Conservation (phyloP, 2,113 vertebrate genomes). For the Corythornis cristatus region DNA sequence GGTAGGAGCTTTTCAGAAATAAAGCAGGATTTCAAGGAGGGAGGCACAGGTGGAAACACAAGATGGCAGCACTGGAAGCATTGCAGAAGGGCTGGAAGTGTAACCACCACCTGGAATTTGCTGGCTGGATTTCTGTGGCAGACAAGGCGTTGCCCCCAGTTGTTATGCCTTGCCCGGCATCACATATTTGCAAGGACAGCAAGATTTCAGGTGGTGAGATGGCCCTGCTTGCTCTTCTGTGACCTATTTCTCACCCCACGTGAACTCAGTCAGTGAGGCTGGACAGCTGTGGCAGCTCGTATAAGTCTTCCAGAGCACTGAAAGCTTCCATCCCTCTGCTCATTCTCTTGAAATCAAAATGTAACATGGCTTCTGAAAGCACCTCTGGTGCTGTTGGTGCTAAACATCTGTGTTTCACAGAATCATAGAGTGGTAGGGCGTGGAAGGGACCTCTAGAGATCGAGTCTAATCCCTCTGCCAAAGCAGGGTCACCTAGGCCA, state of each 20-base stretch:
- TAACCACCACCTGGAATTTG: not conserved
- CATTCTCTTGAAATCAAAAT: not conserved
- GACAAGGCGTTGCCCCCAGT: not conserved
- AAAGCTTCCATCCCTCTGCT: not conserved
- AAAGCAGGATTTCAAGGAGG: not conserved
- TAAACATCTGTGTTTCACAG: not conserved
- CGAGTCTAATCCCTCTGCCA: no score
- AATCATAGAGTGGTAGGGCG: no score
- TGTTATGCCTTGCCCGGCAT: not conserved
- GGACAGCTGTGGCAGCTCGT: not conserved
- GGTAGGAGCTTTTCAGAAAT: not conserved
- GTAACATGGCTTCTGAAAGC: not conserved
- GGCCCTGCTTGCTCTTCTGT: not conserved
- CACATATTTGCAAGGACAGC: not conserved
- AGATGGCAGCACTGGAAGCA: slow-evolving; percentile 42
- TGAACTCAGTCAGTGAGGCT: not conserved
- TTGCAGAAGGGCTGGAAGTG: not conserved
- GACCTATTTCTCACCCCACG: not conserved
- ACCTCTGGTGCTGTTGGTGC: not conserved
- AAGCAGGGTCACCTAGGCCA: no score
- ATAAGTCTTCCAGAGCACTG: not conserved
- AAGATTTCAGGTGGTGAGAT: not conserved
- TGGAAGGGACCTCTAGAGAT: no score
- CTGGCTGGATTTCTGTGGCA: not conserved
- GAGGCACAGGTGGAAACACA: not conserved